phyloP scores from a whole-genome alignment of 2,888 invertebrate genomes.

The Drosophila nr. fundita region DNA sequence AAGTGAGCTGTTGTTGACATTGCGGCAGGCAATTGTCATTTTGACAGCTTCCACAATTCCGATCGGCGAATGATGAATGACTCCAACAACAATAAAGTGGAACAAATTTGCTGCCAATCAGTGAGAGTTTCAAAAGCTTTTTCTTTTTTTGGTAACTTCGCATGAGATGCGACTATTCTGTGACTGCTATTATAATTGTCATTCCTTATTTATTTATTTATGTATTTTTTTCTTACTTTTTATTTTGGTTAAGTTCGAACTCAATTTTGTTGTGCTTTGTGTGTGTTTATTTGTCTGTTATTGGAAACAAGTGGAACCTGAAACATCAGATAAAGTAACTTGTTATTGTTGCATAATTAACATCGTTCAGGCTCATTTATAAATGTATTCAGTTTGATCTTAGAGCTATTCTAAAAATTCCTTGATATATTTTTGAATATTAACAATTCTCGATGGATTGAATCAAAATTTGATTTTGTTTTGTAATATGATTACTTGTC shows the following conservation, averaged over 20 bases:
- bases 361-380: not conserved
- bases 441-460: not conserved
- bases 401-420: not conserved
- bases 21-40: constrained; percentile 53
- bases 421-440: not conserved
- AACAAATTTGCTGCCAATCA: constrained; percentile 53
- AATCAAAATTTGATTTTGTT: not conserved
- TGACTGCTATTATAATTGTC: constrained; percentile 11
- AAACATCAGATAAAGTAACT: not conserved
- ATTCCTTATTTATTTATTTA: not conserved
- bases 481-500: not conserved
- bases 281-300: constrained; percentile 6
- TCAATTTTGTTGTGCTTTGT: constrained; percentile 17
- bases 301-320: constrained; percentile 13
- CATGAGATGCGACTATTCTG: constrained; percentile 22
- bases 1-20: constrained; percentile 38
- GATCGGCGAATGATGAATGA: constrained; percentile 41
- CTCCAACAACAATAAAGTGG: constrained; percentile 47
- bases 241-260: not conserved
- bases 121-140: constrained; percentile 29
- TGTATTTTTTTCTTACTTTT: not conserved
- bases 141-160: constrained; percentile 7
- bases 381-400: not conserved
- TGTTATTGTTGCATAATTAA: not conserved
- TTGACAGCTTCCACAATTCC: constrained; percentile 54